A percentile compares a stretch with the other conserved stretches of the same genome.
These are phyloP conservation scores for Cephalotes varians DNA, from an alignment of 2,888 invertebrate species.

Conservation along the genomic window DNA sequence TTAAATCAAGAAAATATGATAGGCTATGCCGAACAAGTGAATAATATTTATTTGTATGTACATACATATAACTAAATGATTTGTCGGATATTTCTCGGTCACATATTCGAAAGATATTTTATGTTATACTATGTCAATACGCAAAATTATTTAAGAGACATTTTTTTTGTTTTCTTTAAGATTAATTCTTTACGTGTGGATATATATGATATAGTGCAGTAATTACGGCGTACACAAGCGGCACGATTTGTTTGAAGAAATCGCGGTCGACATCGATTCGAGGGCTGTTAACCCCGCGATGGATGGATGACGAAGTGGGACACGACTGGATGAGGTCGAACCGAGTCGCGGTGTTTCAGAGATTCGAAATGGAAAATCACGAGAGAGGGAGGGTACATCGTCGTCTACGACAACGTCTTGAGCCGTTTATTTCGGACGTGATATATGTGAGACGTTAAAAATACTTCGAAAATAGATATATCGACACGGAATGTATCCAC, in stretches of 20 bases:
- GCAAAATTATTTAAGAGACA: not conserved
- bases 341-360: constrained; percentile 15
- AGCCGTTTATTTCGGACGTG: constrained; percentile 20
- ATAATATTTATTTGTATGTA: constrained; percentile 8
- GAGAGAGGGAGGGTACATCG: constrained; percentile 4
- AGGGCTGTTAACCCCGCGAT: constrained; percentile 36
- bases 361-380: constrained; percentile 42
- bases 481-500: not conserved
- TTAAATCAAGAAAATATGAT: constrained; percentile 8
- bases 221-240: constrained; percentile 10
- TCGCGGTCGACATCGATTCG: constrained; percentile 22
- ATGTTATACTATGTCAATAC: not conserved
- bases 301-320: constrained; percentile 38
- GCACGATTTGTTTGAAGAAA: constrained; percentile 29
- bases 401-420: constrained; percentile 17
- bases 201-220: not conserved
- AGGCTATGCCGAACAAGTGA: not conserved
- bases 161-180: not conserved
- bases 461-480: constrained; percentile 22
- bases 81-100: not conserved
- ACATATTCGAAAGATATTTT: not conserved
- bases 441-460: constrained; percentile 4
- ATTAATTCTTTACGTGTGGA: not conserved
- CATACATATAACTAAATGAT: too few relatives aligned
- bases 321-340: constrained; percentile 10